Evolutionary conservation across 2,888 invertebrate species (phyloP).

Genomic region (Zaprionus bogoriensis): DNA sequence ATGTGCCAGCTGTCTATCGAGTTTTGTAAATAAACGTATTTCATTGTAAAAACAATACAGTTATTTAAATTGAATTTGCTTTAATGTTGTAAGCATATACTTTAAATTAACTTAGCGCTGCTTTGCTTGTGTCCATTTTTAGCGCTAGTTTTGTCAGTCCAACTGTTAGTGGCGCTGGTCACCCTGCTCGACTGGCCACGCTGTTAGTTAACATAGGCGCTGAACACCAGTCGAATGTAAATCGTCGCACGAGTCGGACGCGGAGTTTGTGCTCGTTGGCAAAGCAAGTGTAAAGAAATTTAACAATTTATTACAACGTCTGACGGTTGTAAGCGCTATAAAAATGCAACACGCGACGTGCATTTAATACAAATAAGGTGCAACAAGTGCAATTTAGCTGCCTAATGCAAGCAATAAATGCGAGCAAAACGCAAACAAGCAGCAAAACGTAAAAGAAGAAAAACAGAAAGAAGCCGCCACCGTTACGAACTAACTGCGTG

Average conservation of each 20-base stretch:
- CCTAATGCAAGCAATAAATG: slow-evolving; percentile 32
- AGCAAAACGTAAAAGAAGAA: slow-evolving; percentile 46
- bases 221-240: slow-evolving; percentile 47
- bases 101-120: background rate
- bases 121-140: slow-evolving; percentile 14
- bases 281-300: slow-evolving; percentile 59
- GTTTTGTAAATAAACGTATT: background rate
- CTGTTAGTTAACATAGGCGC: slow-evolving; percentile 41
- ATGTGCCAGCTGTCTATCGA: background rate
- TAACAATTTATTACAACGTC: slow-evolving; percentile 54
- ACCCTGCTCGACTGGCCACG: background rate
- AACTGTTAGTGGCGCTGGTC: slow-evolving; percentile 2
- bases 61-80: no score
- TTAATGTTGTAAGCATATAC: no score
- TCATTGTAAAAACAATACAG: background rate
- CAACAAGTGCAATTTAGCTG: slow-evolving; percentile 24
- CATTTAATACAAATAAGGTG: slow-evolving; percentile 37
- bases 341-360: slow-evolving; percentile 30
- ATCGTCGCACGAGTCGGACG: slow-evolving; percentile 44
- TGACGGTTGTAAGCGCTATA: slow-evolving; percentile 43
- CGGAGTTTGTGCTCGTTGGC: slow-evolving; percentile 37
- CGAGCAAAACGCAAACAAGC: slow-evolving; percentile 49
- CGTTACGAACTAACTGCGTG: slow-evolving; percentile 36
- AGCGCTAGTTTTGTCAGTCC: background rate
- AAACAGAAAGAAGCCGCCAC: slow-evolving; percentile 61